Percentiles rank a stretch among this genome's conserved stretches.
phyloP scores from a whole-genome alignment of 37 sponge, comb jelly and placozoan genomes.

The Agelas oroides region DNA sequence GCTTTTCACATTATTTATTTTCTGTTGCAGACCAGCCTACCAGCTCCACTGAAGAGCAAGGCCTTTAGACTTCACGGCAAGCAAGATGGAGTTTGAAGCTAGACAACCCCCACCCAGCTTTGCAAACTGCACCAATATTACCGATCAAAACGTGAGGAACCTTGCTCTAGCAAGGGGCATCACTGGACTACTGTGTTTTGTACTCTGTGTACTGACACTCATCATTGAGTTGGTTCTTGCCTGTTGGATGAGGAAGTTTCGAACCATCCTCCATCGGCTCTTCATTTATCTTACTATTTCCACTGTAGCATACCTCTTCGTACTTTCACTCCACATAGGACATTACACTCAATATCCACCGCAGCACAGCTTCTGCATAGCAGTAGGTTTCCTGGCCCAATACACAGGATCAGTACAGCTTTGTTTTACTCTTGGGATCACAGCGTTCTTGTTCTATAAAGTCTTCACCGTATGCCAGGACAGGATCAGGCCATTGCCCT shows the following conservation, averaged over 20 bases:
- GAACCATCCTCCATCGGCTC: slow-evolving; percentile 6
- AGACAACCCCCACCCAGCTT: no score
- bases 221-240: neutral
- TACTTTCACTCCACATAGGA: neutral
- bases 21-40: no score
- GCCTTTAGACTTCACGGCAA: no score
- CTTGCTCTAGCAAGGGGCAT: slow-evolving; percentile 5
- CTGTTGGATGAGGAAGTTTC: neutral
- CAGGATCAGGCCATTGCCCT: neutral
- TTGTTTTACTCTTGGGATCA: neutral
- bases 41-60: no score
- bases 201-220: neutral
- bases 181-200: neutral
- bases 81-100: no score
- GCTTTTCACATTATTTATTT: no score
- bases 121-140: slow-evolving; percentile 8
- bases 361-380: neutral
- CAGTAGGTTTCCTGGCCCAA: slow-evolving; percentile 7
- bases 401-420: slow-evolving; percentile 27
- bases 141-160: neutral
- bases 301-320: neutral
- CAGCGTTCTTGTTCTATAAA: neutral
- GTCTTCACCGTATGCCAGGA: neutral
- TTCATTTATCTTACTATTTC: slow-evolving; percentile 2
- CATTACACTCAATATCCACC: neutral